Evolutionary conservation across 2,888 invertebrate species (phyloP), one percentile per base, ranked within the genome.

Genomic region (Carabus problematicus): DNA sequence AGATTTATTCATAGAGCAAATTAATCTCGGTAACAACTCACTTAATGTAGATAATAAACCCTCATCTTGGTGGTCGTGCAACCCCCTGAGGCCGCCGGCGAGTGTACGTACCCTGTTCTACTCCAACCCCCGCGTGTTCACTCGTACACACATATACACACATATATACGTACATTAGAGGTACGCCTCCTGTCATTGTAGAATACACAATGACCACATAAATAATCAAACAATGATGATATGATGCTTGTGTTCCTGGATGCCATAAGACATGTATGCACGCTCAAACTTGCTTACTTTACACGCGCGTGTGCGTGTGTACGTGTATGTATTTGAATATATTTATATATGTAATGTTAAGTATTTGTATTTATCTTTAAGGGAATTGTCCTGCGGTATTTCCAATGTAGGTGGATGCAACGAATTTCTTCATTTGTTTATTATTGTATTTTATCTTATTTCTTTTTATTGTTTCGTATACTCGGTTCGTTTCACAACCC

Each of bases 11-110:
- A 63, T 43, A 16, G 19, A 59, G 18, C 63, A 63, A 66, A 66
- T 66, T 66, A 66, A 66, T 58, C 66, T 66, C 16, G 49, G 66
- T 59, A 58, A 66, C 66, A 66, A 66, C 47, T 66, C 49, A 66
- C 58, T 66, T 66, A 66, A 58, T 63, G 40, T 43, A 49, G 45
- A 66, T 63, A 66, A 49, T 66, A 58, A 47, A 59, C 56, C 58
- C 66, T 59, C 47, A 56, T 64, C 19, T 63, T 29, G 29, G 29
- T 29, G 29, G 29, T 16, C 7, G 14, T 16, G 16, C 52, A 16
- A 45, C 18, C 62, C 39, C n/a, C 40, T 19, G 62, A 14, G 62
- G 18, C 12, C n/a, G 18, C 9, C 19, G 52, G 52, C 52, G 47
- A 39, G 8, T 12, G 43, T 41, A 40, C 56, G 14, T 12, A 52